A percentile compares a stretch with the other conserved stretches of the same genome.
Evolutionary conservation across 2,113 vertebrate species (phyloP).

Genomic region (Marmota monax): DNA sequence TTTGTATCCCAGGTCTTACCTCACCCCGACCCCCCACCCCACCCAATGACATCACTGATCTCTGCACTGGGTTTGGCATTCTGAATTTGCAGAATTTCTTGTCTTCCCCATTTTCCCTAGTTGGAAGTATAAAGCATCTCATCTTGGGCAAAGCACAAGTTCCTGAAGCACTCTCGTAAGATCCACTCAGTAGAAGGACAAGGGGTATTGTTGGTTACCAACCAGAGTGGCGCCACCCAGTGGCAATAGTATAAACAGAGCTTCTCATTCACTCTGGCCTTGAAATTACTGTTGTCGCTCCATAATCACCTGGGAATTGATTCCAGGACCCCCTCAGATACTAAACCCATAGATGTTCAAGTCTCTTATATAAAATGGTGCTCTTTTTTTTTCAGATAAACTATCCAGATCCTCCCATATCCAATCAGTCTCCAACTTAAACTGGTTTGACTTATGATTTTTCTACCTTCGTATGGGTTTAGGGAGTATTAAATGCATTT

Average conservation of each 20-base stretch:
- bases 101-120: neutral
- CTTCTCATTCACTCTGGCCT: neutral
- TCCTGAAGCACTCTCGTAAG: neutral
- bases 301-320: accelerated
- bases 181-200: no score
- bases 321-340: neutral
- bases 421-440: neutral
- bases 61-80: neutral
- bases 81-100: neutral
- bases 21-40: no score
- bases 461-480: neutral
- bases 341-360: neutral
- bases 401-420: neutral
- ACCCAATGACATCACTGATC: neutral
- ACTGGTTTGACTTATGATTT: neutral
- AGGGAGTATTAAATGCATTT: neutral
- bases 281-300: neutral
- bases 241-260: neutral
- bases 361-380: neutral
- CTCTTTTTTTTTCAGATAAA: neutral
- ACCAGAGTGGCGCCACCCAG: neutral
- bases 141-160: neutral
- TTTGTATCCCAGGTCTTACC: neutral
- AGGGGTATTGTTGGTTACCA: neutral
- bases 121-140: neutral